These are phyloP conservation scores for Daboia siamensis DNA, from an alignment of 2,113 vertebrate genomes.

Conservation along the genomic window DNA sequence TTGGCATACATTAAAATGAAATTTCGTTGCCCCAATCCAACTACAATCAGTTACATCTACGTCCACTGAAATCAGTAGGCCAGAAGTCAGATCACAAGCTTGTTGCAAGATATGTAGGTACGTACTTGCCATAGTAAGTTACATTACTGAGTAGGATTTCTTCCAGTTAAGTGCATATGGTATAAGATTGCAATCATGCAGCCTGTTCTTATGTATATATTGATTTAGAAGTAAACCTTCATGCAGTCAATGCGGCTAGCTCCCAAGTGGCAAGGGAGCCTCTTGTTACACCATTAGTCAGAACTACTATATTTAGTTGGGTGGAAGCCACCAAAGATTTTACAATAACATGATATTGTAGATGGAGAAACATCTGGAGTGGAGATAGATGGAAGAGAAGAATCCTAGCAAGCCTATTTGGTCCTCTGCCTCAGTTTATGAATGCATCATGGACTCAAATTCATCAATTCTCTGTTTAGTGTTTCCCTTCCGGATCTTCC, in stretches of 20 bases:
- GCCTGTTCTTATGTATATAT: neutral
- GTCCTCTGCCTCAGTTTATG: slow-evolving; percentile 60
- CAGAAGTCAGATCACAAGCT: neutral
- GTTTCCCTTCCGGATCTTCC: slow-evolving; percentile 90
- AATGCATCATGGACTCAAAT: slow-evolving; percentile 89
- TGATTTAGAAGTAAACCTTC: neutral
- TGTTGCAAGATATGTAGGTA: neutral
- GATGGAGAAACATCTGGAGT: neutral
- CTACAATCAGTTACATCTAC: neutral
- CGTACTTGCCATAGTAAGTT: neutral
- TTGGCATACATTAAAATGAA: too few species aligned
- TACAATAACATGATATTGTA: slow-evolving; percentile 4
- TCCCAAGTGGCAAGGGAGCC: neutral
- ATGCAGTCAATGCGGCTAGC: neutral
- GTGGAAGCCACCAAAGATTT: slow-evolving; percentile 31
- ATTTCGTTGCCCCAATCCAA: neutral
- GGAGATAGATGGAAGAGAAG: neutral
- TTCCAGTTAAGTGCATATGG: neutral
- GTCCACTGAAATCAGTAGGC: neutral
- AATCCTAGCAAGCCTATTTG: neutral
- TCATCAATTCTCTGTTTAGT: slow-evolving; percentile 89
- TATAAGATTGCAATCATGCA: neutral
- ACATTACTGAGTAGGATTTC: neutral
- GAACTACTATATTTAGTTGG: neutral
- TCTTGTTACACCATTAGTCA: neutral